phyloP scores from a whole-genome alignment of 1,140 invertebrate genomes.

The Zaprionus taronus region DNA sequence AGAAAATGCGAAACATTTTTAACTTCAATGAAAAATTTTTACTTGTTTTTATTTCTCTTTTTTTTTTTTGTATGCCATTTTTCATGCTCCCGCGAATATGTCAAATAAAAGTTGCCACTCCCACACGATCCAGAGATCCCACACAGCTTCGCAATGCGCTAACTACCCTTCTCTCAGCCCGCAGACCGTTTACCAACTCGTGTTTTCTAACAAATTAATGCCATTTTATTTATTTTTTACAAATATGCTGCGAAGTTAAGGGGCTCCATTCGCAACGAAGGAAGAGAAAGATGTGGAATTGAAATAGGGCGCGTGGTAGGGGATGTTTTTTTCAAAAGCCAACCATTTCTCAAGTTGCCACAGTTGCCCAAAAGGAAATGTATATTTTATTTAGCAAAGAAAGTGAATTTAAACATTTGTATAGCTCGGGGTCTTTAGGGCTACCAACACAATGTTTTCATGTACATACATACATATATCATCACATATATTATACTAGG shows the following conservation, averaged over 20 bases:
- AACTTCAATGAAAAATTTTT: slow-evolving; percentile 77
- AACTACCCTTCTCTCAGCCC: slow-evolving; percentile 11
- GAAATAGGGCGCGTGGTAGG: slow-evolving; percentile 2
- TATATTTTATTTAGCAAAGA: slow-evolving; percentile 78
- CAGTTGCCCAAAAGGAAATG: slow-evolving; percentile 69
- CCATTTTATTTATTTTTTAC: slow-evolving; percentile 82
- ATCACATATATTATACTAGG: not conserved
- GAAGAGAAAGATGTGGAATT: slow-evolving; percentile 6
- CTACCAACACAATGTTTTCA: not conserved
- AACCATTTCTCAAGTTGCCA: slow-evolving; percentile 71
- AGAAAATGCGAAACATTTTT: slow-evolving; percentile 75
- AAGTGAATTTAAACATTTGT: slow-evolving; percentile 74
- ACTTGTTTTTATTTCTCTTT: slow-evolving; percentile 51
- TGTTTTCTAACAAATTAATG: slow-evolving; percentile 78
- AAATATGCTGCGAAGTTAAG: slow-evolving; percentile 58
- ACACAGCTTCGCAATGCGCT: not conserved
- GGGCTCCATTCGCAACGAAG: slow-evolving; percentile 20
- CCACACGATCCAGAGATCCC: slow-evolving; percentile 8
- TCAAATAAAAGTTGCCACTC: slow-evolving; percentile 72
- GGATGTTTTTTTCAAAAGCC: slow-evolving; percentile 25
- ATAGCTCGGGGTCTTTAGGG: not conserved
- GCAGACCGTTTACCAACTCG: slow-evolving; percentile 24
- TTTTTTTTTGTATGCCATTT: slow-evolving; percentile 63
- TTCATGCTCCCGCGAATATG: slow-evolving; percentile 80
- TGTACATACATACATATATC: not conserved